These are phyloP conservation scores for Monodelphis domestica DNA, from an alignment of 2,797 vertebrate species.

Conservation along the genomic window DNA sequence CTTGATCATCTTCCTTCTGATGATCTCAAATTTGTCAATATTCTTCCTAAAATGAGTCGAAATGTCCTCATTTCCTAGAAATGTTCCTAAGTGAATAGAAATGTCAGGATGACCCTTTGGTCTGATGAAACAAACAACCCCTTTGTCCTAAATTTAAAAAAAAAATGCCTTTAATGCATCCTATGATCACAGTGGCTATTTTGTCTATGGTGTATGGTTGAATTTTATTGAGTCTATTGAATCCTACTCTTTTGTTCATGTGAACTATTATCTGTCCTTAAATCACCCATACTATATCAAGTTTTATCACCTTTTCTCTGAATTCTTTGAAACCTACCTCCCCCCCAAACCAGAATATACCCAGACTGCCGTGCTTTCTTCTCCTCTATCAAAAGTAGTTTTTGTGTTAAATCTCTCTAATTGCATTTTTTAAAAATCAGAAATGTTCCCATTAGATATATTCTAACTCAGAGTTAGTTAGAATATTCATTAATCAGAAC, in stretches of 20 bases:
- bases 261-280: background rate
- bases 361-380: background rate
- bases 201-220: background rate
- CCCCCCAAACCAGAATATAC: background rate
- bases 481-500: constrained; percentile 37
- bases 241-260: background rate
- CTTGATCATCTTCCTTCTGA: background rate
- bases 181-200: background rate
- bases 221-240: background rate
- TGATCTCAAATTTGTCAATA: background rate
- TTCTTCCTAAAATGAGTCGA: background rate
- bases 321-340: background rate
- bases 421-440: background rate
- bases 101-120: background rate
- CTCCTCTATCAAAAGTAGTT: background rate
- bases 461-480: background rate
- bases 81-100: background rate
- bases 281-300: background rate
- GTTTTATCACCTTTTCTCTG: background rate
- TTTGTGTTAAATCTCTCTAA: background rate
- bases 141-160: background rate
- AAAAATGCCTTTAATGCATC: background rate
- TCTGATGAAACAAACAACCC: background rate
- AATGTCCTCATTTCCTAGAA: too few species aligned
- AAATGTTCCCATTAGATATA: background rate